Evolutionary conservation across 2,113 vertebrate genomes (phyloP), one percentile per base, ranked within the genome.

Genomic region (Pimephales promelas): DNA sequence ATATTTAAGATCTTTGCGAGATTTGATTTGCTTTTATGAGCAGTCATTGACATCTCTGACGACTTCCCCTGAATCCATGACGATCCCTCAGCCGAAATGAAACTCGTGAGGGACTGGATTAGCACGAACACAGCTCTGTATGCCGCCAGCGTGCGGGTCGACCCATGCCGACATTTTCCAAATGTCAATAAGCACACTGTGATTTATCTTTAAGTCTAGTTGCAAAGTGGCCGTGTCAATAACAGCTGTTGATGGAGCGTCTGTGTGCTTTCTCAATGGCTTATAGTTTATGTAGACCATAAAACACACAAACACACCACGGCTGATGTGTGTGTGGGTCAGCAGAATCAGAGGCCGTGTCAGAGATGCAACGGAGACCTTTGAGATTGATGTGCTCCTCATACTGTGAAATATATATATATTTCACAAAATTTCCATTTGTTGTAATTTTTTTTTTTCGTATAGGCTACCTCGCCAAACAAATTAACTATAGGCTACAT

Each of bases 181-280:
- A 88, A 89, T 87, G 86, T 86, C 86, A 86, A 87, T 87, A 90
- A 83, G 80, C 76, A 84, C 49, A 83, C 45, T 3, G 85, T 89
- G 83, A 89, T 88, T 87, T 80, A 89, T 89, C 85, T 84, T 76
- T 61, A 52, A 85, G 83, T 86, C 81, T 82, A 47, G 74, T 74
- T 84, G 66, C 78, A 81, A 87, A 85, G 87, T 84, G 62, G 56
- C 84, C 84, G 79, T 85, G 90, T 89, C 89, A 86, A 90, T 90
- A 87, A 85, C 31, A 52, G 56, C 56, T 43, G 62, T 82, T 88
- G 86, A 88, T 88, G 86, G 87, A 88, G 79, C 61, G 74, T 45
- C 77, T 66, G 73, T 76, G 54, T 43, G 13, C 85, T 87, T 68
- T 85, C 70, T 84, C 52, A 47, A 57, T 79, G 83, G 13, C 49